These are phyloP conservation scores for Pachypsylla venusta DNA, from an alignment of 1,140 invertebrate species.

Conservation along the genomic window DNA sequence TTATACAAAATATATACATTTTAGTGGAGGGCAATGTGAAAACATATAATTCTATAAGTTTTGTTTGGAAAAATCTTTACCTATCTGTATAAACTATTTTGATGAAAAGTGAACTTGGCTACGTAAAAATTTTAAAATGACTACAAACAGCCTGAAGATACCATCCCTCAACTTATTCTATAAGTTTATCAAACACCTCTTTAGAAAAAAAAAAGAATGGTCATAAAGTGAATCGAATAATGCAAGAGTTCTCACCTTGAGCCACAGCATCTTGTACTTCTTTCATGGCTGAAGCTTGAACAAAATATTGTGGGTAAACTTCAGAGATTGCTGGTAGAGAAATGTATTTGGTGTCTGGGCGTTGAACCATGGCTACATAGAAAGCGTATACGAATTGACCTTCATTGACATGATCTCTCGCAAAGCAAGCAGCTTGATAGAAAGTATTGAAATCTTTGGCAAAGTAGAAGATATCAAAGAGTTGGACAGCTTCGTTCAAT, in stretches of 20 bases:
- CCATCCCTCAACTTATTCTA: too few relatives aligned
- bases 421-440: slow-evolving; percentile 41
- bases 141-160: too few relatives aligned
- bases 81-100: too few relatives aligned
- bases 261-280: slow-evolving; percentile 42
- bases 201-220: too few relatives aligned
- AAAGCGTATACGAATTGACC: slow-evolving; percentile 46
- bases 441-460: slow-evolving; percentile 37
- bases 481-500: slow-evolving; percentile 39
- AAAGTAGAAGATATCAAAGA: slow-evolving; percentile 51
- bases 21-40: too few relatives aligned
- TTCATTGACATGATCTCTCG: slow-evolving; percentile 43
- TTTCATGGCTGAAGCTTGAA: slow-evolving; percentile 40
- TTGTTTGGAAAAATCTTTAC: too few relatives aligned
- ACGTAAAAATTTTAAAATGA: too few relatives aligned
- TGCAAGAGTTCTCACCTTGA: slow-evolving; percentile 37
- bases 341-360: slow-evolving; percentile 41
- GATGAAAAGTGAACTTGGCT: too few relatives aligned
- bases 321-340: slow-evolving; percentile 48
- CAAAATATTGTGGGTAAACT: slow-evolving; percentile 47
- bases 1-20: too few relatives aligned
- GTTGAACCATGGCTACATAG: slow-evolving; percentile 41
- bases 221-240: too few relatives aligned
- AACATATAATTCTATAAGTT: too few relatives aligned
- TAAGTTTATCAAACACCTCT: too few relatives aligned